Percentiles rank a stretch among this genome's conserved stretches.
Conservation (phyloP, 35 echinoderm and acorn worm species). For the Strongylocentrotus purpuratus region DNA sequence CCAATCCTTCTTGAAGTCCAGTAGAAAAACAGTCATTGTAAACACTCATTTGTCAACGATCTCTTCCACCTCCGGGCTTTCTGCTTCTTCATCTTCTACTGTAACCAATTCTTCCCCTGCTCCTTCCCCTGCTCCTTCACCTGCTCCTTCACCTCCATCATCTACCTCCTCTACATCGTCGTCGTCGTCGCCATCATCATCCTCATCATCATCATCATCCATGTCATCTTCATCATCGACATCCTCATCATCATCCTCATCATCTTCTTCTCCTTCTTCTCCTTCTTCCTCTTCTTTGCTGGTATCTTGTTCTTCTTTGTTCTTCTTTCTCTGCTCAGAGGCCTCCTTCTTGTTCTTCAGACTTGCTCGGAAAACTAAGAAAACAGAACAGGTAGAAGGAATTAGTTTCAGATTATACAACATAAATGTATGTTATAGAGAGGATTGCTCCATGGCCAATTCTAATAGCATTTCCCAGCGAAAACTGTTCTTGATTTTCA, state of each 20-base stretch:
- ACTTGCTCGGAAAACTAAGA: constrained; percentile 49
- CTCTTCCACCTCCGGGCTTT: constrained; percentile 23
- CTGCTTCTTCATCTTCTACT: constrained; percentile 36
- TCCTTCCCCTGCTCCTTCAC: constrained; percentile 4
- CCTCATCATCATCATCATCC: constrained; percentile 37
- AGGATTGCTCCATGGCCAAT: no score
- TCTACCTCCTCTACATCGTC: not conserved
- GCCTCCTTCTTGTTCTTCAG: constrained; percentile 61
- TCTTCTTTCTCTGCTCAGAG: constrained; percentile 58
- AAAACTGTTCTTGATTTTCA: no score
- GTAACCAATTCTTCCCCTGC: constrained; percentile 20
- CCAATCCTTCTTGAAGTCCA: not conserved
- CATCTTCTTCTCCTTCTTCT: constrained; percentile 43
- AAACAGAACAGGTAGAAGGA: not conserved
- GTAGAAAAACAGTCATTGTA: not conserved
- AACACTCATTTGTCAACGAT: constrained; percentile 29
- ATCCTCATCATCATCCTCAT: constrained; percentile 46
- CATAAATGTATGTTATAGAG: not conserved
- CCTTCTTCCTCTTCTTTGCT: constrained; percentile 49
- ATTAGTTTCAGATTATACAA: not conserved
- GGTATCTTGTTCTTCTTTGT: constrained; percentile 53
- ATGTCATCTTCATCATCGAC: constrained; percentile 36
- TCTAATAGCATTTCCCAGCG: no score
- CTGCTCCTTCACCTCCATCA: not conserved
- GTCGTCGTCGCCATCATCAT: constrained; percentile 14